These are phyloP conservation scores for Mormyrus iriodes DNA, from an alignment of 2,113 vertebrate species.

Conservation along the genomic window DNA sequence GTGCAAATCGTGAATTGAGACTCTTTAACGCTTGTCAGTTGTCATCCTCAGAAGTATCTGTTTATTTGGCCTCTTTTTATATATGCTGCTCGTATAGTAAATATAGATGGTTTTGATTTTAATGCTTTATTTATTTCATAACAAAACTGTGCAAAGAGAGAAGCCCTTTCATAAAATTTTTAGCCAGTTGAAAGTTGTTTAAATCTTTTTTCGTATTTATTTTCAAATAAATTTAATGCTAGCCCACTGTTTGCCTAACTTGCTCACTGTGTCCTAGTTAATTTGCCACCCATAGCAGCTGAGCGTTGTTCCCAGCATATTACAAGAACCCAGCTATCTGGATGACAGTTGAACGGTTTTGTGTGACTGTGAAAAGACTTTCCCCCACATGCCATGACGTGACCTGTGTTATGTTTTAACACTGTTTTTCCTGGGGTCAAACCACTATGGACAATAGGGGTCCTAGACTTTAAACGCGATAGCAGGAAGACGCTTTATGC, in stretches of 20 bases:
- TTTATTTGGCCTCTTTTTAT: slow-evolving; percentile 15
- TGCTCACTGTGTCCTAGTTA: background rate
- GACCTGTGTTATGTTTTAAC: background rate
- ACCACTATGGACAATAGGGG: background rate
- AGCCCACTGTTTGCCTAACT: background rate
- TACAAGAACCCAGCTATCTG: background rate
- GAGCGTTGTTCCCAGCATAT: background rate
- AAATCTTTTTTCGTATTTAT: slow-evolving; percentile 10
- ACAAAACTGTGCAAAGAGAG: slow-evolving; percentile 69
- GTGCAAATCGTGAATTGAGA: slow-evolving; percentile 37
- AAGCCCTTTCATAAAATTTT: slow-evolving; percentile 63
- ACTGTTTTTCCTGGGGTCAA: slow-evolving; percentile 7
- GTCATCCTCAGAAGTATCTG: slow-evolving; percentile 1
- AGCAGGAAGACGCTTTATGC: background rate
- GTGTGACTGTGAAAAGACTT: background rate
- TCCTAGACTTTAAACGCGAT: background rate
- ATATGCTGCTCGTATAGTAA: slow-evolving; percentile 48
- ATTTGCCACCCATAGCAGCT: background rate
- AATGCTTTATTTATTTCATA: slow-evolving; percentile 76
- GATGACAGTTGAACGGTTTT: background rate
- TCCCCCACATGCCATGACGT: background rate
- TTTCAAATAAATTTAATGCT: background rate
- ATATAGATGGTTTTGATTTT: slow-evolving; percentile 68
- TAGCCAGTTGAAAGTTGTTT: slow-evolving; percentile 44
- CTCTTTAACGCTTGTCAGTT: slow-evolving; percentile 35